Evolutionary conservation across 1,140 invertebrate species (phyloP), one percentile per base, ranked within the genome.

Genomic region (Pseudomyrmex dendroicus): DNA sequence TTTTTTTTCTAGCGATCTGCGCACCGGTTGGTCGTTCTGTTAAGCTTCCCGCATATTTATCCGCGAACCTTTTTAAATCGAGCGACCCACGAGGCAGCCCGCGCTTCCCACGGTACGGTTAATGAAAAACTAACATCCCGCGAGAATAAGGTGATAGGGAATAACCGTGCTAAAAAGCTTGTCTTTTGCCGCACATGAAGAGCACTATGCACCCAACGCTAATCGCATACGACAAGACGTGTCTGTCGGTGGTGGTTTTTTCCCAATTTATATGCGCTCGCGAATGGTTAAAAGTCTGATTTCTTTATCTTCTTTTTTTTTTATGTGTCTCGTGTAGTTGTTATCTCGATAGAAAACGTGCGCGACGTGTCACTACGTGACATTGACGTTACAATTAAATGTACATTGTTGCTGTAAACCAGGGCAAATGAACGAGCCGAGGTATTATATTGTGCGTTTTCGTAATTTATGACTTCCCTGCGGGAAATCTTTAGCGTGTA

Each of bases 341-440:
- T 90, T 90, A 84, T 87, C 84, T 70, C 74, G 68, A 76, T 63
- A 20, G 61, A 35, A 63, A 85, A 61, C 54, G 56, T 66, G 80
- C 62, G 64, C 67, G 66, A 17, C 12, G n/a, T 15, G 68, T 22
- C 56, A 35, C 35, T 35, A 35, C 54, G 61, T 86, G 68, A 90
- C 68, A 83, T 83, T 89, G 74, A 83, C 82, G 84, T 89, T 82
- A 78, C 84, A 89, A 91, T 91, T 90, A 90, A 85, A 87, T 77
- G 83, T 86, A 84, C 86, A 89, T 88, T 87, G 89, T 88, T 73
- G 82, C 67, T 73, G 87, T 78, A 85, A 88, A 85, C 83, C 35
- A 82, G 83, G 35, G 61, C 22, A 63, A 35, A 25, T 4, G 25
- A 76, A 64, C 25, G 72, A 66, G 73, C 63, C 57, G 17, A 57